A percentile compares a stretch with the other conserved stretches of the same genome.
phyloP scores from a whole-genome alignment of 2,888 invertebrate genomes.

The Chymomyza procnemis region DNA sequence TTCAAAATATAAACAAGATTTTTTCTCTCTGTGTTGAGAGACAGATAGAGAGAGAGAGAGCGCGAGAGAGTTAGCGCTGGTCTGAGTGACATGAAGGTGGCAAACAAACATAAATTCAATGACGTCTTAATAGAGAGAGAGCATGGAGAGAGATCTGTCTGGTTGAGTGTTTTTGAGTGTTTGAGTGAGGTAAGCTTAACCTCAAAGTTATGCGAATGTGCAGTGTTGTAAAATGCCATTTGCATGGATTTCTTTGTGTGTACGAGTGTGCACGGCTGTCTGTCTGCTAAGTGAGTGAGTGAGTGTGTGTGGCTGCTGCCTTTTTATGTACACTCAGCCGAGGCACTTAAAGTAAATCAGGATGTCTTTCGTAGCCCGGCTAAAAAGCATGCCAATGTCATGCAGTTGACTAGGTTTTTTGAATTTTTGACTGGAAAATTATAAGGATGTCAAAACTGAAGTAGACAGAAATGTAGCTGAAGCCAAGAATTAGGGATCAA shows the following conservation, averaged over 20 bases:
- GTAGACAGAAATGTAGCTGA: too few species aligned
- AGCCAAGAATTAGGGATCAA: too few species aligned
- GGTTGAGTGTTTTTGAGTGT: constrained; percentile 19
- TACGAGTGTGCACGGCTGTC: constrained; percentile 3
- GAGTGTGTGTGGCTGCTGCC: not conserved
- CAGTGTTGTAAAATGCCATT: constrained; percentile 29
- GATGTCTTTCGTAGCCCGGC: not conserved
- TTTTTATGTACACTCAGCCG: not conserved
- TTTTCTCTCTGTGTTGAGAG: constrained; percentile 33
- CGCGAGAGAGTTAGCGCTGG: not conserved
- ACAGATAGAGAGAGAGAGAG: not conserved
- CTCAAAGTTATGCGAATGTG: constrained; percentile 50
- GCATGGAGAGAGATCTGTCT: not conserved
- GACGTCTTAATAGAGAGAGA: not conserved
- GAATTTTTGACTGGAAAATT: too few species aligned
- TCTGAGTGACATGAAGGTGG: not conserved
- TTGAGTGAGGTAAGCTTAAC: constrained; percentile 43
- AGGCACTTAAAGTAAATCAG: constrained; percentile 5
- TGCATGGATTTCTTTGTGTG: constrained; percentile 10
- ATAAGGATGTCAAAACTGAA: too few species aligned
- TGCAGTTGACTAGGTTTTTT: too few species aligned
- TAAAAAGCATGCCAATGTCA: not conserved
- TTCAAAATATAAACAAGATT: constrained; percentile 37
- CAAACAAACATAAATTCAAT: not conserved
- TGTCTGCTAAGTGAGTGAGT: constrained; percentile 6